Evolutionary conservation across 2,888 invertebrate species (phyloP), one percentile per base, ranked within the genome.

Genomic region (Drosophila yooni): DNA sequence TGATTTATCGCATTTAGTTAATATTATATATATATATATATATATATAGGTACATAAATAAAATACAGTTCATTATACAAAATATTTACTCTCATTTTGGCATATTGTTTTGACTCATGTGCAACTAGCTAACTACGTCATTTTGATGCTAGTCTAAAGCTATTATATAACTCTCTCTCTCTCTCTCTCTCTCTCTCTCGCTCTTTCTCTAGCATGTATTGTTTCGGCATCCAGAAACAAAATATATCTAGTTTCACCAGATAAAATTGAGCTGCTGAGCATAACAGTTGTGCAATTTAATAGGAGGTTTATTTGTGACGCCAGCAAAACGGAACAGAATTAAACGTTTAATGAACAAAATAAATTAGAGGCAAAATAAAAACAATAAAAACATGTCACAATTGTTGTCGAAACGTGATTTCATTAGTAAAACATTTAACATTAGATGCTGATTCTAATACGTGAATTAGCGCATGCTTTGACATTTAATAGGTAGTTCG

Each of bases 231-330:
- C 61, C 51, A 48, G 50, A 65, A 74, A 82, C 79, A 84, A 87
- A 77, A 71, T 72, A 50, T 31, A 68, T 33, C 43, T 70, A 48
- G 66, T 38, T 73, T 70, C 61, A 61, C 33, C 48, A 27, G 52
- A 15, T 25, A 25, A 46, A 46, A 46, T 25, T 25, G 2, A 46
- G 57, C 21, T 29, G 31, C 52, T 60, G 62, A 70, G 58, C 59
- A 40, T 52, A 60, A 61, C 74, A 76, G 74, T 84, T 88, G 84
- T 81, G 79, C 71, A 75, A 80, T 72, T 74, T 66, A 69, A 64
- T 61, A 65, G 46, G 60, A 62, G 33, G 33, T 48, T 53, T 54
- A 43, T 34, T 34, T 65, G 61, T 79, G 79, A 81, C 83, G 82
- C 58, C 60, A 61, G 29, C 36, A 33, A 38, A 53, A 68, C 56